A percentile compares a stretch with the other conserved stretches of the same genome.
phyloP scores from a whole-genome alignment of 2,113 vertebrate species.

The Blennius ocellaris region DNA sequence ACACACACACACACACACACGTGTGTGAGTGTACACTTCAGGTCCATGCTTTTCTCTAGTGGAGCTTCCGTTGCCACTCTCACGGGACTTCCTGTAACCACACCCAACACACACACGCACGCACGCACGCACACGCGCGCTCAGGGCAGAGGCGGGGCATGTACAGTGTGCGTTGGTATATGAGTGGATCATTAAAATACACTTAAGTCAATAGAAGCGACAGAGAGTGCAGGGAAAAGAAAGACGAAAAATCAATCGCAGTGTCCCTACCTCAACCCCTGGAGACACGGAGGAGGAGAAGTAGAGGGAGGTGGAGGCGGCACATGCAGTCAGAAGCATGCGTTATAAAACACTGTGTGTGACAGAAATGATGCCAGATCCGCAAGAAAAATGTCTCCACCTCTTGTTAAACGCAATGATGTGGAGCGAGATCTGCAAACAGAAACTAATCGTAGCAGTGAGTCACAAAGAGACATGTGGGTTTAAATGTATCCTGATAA shows the following conservation, averaged over 20 bases:
- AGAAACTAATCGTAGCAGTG: too few relatives aligned
- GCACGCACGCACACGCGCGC: constrained; percentile 22
- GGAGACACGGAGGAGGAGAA: not conserved
- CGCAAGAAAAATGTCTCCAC: too few relatives aligned
- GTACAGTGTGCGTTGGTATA: constrained; percentile 33
- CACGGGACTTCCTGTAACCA: constrained; percentile 52
- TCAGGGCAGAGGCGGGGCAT: constrained; percentile 21
- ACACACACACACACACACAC: not conserved
- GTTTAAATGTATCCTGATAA: too few relatives aligned
- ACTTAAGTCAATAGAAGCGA: constrained; percentile 41
- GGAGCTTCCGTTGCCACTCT: constrained; percentile 44
- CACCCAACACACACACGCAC: constrained; percentile 46
- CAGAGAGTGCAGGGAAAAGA: not conserved
- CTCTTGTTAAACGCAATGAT: too few relatives aligned
- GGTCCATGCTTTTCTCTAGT: constrained; percentile 4
- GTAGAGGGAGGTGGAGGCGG: not conserved
- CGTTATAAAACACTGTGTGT: too few relatives aligned
- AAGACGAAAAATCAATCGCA: constrained; percentile 30
- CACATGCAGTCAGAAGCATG: too few relatives aligned
- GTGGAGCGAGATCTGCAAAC: too few relatives aligned
- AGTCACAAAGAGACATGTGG: too few relatives aligned
- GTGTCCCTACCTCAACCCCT: constrained; percentile 21
- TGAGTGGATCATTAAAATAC: constrained; percentile 49
- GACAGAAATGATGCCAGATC: too few relatives aligned
- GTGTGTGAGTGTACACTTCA: not conserved